A percentile compares a stretch with the other conserved stretches of the same genome.
phyloP scores from a whole-genome alignment of 2,888 invertebrate genomes.

The Tenthredo amoena region DNA sequence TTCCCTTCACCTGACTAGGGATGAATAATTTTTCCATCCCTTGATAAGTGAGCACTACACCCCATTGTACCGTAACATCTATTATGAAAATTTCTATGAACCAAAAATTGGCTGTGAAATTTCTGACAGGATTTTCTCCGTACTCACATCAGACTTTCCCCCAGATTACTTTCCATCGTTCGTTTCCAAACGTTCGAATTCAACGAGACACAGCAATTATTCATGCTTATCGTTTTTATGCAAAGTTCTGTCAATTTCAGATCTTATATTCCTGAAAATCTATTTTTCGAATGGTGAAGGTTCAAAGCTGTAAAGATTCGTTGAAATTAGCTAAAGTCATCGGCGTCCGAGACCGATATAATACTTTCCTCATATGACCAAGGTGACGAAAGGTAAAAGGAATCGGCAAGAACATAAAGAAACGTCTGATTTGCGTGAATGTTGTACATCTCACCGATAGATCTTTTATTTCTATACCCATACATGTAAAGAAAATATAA shows the following conservation, averaged over 20 bases:
- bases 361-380: background rate
- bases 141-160: background rate
- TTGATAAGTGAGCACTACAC: background rate
- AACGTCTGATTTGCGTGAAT: background rate
- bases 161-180: too few species aligned
- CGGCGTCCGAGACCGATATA: background rate
- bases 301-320: too few species aligned
- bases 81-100: conserved; percentile 1
- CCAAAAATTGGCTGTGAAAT: background rate
- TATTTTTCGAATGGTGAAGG: too few species aligned
- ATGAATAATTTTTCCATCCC: conserved; percentile 11
- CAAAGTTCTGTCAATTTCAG: too few species aligned
- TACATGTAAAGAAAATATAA: background rate
- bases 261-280: too few species aligned
- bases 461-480: background rate
- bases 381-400: background rate
- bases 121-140: background rate
- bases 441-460: background rate
- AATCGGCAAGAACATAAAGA: background rate
- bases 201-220: too few species aligned
- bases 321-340: too few species aligned
- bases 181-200: too few species aligned
- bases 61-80: conserved; percentile 15
- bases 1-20: background rate
- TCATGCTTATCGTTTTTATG: too few species aligned